A percentile compares a stretch with the other conserved stretches of the same genome.
Conservation (phyloP, 1,140 invertebrate species). For the Belonocnema kinseyi region DNA sequence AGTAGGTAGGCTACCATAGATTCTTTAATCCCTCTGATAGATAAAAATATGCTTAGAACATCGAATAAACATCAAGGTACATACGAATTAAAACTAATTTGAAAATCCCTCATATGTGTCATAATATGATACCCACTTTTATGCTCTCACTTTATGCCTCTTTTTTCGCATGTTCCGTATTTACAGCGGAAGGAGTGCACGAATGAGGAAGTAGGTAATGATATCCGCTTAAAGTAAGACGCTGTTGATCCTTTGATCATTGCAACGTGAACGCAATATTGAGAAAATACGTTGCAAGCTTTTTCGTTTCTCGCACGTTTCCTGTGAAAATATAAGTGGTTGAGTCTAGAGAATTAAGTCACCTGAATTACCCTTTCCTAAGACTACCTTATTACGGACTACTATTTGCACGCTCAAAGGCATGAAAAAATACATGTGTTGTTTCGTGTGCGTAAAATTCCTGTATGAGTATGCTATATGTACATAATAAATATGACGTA, state of each 20-base stretch:
- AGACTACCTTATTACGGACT: conserved; percentile 11
- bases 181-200: background rate
- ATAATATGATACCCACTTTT: too few relatives aligned
- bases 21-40: too few relatives aligned
- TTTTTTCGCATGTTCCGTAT: background rate
- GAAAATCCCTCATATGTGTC: too few relatives aligned
- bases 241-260: background rate
- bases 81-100: too few relatives aligned
- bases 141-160: too few relatives aligned
- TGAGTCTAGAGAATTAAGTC: conserved; percentile 37
- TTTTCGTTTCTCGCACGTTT: conserved; percentile 11
- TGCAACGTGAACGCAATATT: background rate
- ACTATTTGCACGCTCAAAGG: background rate
- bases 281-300: background rate
- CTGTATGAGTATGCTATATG: conserved; percentile 37
- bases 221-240: background rate
- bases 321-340: background rate
- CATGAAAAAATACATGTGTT: too few relatives aligned
- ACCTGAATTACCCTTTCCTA: conserved; percentile 38
- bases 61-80: too few relatives aligned
- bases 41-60: too few relatives aligned
- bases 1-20: too few relatives aligned
- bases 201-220: background rate
- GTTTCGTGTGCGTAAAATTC: conserved; percentile 37
- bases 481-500: conserved; percentile 51